A percentile compares a stretch with the other conserved stretches of the same genome.
Evolutionary conservation across 2,113 vertebrate genomes (phyloP).

Genomic region (Sylvilagus bachmani): DNA sequence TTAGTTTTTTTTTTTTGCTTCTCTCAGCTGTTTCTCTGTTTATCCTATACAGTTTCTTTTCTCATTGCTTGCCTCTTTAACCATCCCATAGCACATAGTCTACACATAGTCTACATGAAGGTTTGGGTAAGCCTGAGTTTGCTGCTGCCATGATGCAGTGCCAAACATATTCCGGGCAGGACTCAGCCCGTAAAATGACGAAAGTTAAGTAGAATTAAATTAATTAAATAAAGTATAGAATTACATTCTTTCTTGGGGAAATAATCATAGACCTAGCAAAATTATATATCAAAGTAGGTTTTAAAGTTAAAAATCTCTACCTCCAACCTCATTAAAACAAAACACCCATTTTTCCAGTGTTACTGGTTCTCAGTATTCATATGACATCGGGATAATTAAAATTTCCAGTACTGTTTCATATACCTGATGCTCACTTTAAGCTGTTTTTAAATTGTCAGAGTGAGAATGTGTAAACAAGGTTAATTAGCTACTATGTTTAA

Average conservation of each 20-base stretch:
- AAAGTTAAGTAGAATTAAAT: slow-evolving; percentile 12
- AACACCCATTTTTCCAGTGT: slow-evolving; percentile 3
- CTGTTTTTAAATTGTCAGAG: slow-evolving; percentile 53
- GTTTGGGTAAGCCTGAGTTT: background rate
- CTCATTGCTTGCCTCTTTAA: background rate
- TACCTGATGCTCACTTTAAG: slow-evolving; percentile 48
- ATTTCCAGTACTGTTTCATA: background rate
- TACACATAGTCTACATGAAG: background rate
- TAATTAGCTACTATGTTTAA: slow-evolving; percentile 60
- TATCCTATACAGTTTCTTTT: background rate
- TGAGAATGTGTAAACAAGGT: slow-evolving; percentile 30
- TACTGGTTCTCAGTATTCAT: background rate
- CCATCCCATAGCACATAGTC: background rate
- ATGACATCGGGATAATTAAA: slow-evolving; percentile 22
- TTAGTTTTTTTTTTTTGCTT: slow-evolving; percentile 42
- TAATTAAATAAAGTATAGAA: background rate
- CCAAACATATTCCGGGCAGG: background rate
- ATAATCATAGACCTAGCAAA: slow-evolving; percentile 3
- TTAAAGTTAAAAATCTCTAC: background rate
- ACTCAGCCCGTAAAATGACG: slow-evolving; percentile 4
- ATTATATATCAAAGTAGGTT: background rate
- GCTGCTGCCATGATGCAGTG: background rate
- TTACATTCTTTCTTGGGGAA: background rate
- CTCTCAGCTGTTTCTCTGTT: background rate
- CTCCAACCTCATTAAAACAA: slow-evolving; percentile 45